These are phyloP conservation scores for Amiota minor DNA, from an alignment of 2,888 invertebrate genomes.

Conservation along the genomic window DNA sequence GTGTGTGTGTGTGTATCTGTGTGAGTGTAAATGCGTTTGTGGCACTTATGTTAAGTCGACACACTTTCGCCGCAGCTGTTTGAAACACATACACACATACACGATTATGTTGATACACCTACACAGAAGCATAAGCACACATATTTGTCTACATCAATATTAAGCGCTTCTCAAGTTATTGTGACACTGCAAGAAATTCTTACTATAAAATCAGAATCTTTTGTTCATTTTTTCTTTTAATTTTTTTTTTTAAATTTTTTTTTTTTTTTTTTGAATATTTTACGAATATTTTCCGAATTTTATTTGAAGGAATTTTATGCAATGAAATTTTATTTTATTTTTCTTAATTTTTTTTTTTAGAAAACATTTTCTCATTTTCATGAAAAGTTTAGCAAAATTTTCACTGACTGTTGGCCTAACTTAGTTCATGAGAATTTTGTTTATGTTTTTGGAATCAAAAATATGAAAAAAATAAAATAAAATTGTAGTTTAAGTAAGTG, in stretches of 20 bases:
- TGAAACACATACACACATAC: slow-evolving; percentile 41
- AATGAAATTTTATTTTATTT: too few species aligned
- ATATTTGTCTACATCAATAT: slow-evolving; percentile 50
- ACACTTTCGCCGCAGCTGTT: slow-evolving; percentile 55
- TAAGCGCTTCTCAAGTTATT: slow-evolving; percentile 33
- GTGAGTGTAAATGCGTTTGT: slow-evolving; percentile 36
- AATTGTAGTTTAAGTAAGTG: too few species aligned
- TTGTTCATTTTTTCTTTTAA: neutral
- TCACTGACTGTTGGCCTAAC: too few species aligned
- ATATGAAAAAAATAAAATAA: too few species aligned
- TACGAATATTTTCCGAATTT: neutral
- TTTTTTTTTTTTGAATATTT: neutral
- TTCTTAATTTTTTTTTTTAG: too few species aligned
- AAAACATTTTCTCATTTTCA: too few species aligned
- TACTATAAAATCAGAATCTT: neutral
- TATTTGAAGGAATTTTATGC: too few species aligned
- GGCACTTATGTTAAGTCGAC: slow-evolving; percentile 56
- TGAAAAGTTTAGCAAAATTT: too few species aligned
- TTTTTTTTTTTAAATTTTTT: neutral
- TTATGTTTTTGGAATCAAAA: too few species aligned
- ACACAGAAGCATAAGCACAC: neutral
- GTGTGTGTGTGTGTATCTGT: slow-evolving; percentile 25
- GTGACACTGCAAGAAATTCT: slow-evolving; percentile 8
- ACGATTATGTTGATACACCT: slow-evolving; percentile 15
- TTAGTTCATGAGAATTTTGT: too few species aligned